Base-by-base conservation (phyloP, 2,797 vertebrate genomes). In the Bryconaethiops microstoma region DNA sequence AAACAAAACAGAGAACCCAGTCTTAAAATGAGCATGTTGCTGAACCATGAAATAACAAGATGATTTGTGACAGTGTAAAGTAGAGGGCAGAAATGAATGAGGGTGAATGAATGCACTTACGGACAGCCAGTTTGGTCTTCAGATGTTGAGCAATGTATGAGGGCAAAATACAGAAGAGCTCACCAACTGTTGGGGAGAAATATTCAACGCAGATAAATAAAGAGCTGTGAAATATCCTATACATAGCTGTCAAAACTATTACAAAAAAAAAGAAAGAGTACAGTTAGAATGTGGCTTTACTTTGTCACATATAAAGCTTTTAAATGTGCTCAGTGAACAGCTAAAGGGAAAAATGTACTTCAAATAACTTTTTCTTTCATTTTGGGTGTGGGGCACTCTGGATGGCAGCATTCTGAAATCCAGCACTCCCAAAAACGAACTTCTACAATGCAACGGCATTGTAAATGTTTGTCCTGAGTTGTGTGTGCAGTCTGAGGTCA, bases 141-240 rank as follows among this genome's bases (percentile, higher is more conserved):
- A 95, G 79, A 1, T 91, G 91, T 0, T 10, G 0, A 12, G 73
- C 89, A 40, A 95, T 64, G 86, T 91, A 95, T 10, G 90, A 86
- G 0, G 95, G 94, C 75, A 95, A 76, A 82, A 91, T 3, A 73
- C 95, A 95, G 87, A 95, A 94, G n/a, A 94, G 14, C 86, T 92
- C 84, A 0, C 85, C 88, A 4, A 54, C 94, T 95, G 83, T 29
- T 50, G 5, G 78, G 62, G 48, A 82, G 17, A 78, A 62, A 40
- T 39, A 77, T 40, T 74, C 62, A 14, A 42, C 10, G 16, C 16
- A 68, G 1, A 50, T 64, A 70, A 0, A 72, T 57, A 54, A 54
- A 54, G 14, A 17, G 12, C 45, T 8, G 45, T 5, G 2, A 35
- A 35, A 35, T 35, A 4, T 35, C 52, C 14, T 19, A 0, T 54